Base-by-base conservation (phyloP, 2,888 invertebrate species). In the Cactoblastis cactorum region DNA sequence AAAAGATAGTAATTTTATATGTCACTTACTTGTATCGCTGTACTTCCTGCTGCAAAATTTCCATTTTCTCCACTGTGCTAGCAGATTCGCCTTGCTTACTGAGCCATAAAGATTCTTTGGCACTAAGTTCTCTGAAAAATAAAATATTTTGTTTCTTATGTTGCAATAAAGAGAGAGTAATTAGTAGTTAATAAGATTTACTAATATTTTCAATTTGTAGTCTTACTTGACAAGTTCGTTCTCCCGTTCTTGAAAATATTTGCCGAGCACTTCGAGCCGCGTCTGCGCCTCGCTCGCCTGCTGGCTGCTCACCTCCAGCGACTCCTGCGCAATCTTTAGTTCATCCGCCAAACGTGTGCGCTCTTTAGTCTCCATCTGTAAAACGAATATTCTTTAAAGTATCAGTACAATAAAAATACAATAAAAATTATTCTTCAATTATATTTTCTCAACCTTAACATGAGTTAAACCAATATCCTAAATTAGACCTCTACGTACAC, bases 171-270 rank as follows among this genome's bases (percentile, higher is more conserved):
- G n/a, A n/a, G n/a, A n/a, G n/a, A n/a, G n/a, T n/a, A n/a, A n/a
- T n/a, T n/a, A n/a, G n/a, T n/a, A n/a, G n/a, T n/a, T n/a, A n/a
- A n/a, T n/a, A n/a, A n/a, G n/a, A n/a, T n/a, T n/a, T n/a, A n/a
- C n/a, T n/a, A n/a, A n/a, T n/a, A n/a, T n/a, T n/a, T n/a, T n/a
- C n/a, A n/a, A n/a, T n/a, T n/a, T n/a, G n/a, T 8, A 5, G 28
- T 37, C 46, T 14, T 91, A 97, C 95, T 96, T 97, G 83, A 97
- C 93, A 45, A 97, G 88, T 79, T 97, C 95, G 11, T 93, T 91
- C 80, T 97, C 97, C 65, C 96, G 94, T 59, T 97, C 96, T 69
- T 97, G 96, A 85, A 97, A 97, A 79, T 97, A 97, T 70, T 94
- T 94, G 0, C 95, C 94, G 35, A 98, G 87, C 0, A 97, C 97